phyloP scores from a whole-genome alignment of 1,140 invertebrate genomes.

The Fopius arisanus region DNA sequence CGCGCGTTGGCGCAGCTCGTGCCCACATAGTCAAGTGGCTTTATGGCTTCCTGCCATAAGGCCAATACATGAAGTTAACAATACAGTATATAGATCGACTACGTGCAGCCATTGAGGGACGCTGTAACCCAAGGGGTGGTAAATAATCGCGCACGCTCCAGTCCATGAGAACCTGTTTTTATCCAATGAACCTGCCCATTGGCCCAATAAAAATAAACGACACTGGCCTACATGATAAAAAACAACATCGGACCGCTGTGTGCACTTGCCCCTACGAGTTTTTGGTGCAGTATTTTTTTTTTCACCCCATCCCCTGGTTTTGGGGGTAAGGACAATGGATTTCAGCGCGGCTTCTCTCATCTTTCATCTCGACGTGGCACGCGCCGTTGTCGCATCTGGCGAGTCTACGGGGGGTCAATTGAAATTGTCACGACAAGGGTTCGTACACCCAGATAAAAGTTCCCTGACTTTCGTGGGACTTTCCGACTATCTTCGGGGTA shows the following conservation, averaged over 20 bases:
- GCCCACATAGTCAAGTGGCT: conserved; percentile 14
- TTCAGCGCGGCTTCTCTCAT: conserved; percentile 47
- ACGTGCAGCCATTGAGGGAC: background rate
- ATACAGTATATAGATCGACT: background rate
- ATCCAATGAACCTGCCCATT: conserved; percentile 32
- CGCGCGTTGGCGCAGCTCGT: background rate
- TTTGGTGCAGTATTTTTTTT: background rate
- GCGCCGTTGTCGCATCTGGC: conserved; percentile 58
- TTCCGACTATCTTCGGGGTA: background rate
- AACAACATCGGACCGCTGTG: background rate
- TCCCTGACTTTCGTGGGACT: background rate
- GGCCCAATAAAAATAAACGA: conserved; percentile 39
- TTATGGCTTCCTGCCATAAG: conserved; percentile 8
- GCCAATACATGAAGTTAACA: conserved; percentile 13
- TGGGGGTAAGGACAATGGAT: conserved; percentile 41
- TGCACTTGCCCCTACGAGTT: conserved; percentile 28
- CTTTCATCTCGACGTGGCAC: conserved; percentile 59
- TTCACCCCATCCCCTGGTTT: background rate
- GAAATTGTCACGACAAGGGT: conserved; percentile 46
- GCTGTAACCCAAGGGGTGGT: background rate
- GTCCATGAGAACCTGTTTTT: conserved; percentile 37
- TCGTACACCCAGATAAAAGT: conserved; percentile 20
- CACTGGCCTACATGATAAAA: conserved; percentile 27
- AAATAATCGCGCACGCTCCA: conserved; percentile 23
- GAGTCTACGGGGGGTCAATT: conserved; percentile 50